Evolutionary conservation across 2,797 vertebrate genomes (phyloP).

Genomic region (Hydrocynus forskahlii): DNA sequence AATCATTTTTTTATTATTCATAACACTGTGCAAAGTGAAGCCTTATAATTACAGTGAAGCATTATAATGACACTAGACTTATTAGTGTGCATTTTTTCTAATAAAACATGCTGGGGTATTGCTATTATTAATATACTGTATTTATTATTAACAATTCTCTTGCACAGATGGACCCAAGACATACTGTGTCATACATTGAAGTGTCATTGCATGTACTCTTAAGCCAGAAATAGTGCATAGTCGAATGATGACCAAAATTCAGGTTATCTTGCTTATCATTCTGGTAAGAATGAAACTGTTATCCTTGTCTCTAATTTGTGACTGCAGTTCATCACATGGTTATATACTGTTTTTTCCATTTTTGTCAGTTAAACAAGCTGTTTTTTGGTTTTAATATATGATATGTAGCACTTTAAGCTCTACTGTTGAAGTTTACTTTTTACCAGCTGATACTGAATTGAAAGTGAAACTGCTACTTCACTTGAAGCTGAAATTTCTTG

Average conservation of each 20-base stretch:
- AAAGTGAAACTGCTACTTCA: conserved; percentile 1
- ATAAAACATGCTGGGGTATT: conserved; percentile 57
- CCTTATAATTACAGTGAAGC: conserved; percentile 76
- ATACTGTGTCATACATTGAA: conserved; percentile 40
- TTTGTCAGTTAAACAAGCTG: conserved; percentile 7
- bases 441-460: not conserved
- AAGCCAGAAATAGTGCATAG: conserved; percentile 39
- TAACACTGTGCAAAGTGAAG: conserved; percentile 81
- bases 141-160: conserved; percentile 51
- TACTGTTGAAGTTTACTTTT: conserved; percentile 37
- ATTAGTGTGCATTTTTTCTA: conserved; percentile 72
- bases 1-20: conserved; percentile 66
- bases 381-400: conserved; percentile 12
- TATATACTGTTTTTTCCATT: not conserved
- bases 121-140: conserved; percentile 21
- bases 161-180: conserved; percentile 68
- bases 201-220: conserved; percentile 44
- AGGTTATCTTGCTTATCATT: conserved; percentile 24
- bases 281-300: conserved; percentile 1
- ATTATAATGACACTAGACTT: conserved; percentile 79
- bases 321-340: not conserved
- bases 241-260: conserved; percentile 42
- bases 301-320: conserved; percentile 15
- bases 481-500: conserved; percentile 18
- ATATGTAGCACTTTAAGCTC: conserved; percentile 48